phyloP scores from a whole-genome alignment of 2,888 invertebrate genomes.

The Creontiades dilutus region DNA sequence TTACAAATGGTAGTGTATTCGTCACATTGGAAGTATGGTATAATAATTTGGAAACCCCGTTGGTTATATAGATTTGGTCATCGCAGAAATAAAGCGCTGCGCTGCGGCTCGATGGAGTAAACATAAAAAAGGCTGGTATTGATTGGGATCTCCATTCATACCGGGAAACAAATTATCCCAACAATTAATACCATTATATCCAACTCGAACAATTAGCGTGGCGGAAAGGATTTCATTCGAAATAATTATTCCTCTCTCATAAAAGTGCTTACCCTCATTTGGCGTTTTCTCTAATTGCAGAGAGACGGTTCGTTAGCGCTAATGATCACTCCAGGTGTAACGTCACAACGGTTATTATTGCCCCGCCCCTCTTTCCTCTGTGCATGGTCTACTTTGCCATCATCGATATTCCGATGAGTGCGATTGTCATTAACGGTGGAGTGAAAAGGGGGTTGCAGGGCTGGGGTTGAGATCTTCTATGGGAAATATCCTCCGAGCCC shows the following conservation, averaged over 20 bases:
- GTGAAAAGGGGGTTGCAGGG: not conserved
- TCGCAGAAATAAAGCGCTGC: too few species aligned
- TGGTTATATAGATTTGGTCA: too few species aligned
- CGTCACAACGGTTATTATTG: not conserved
- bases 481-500: not conserved
- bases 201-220: conserved; percentile 8
- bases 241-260: conserved; percentile 27
- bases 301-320: conserved; percentile 58
- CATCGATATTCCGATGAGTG: conserved; percentile 6
- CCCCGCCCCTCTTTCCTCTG: not conserved
- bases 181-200: not conserved
- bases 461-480: not conserved
- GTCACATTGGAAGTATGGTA: too few species aligned
- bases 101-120: too few species aligned
- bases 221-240: not conserved
- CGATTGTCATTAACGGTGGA: not conserved
- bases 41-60: too few species aligned
- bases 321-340: conserved; percentile 57
- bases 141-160: not conserved
- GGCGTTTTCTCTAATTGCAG: conserved; percentile 52
- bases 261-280: conserved; percentile 39
- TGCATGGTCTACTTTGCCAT: not conserved
- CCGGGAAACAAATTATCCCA: not conserved
- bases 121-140: not conserved
- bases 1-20: too few species aligned